Evolutionary conservation across 2,113 vertebrate species (phyloP), one percentile per base, ranked within the genome.

Genomic region (Seriola aureovittata): DNA sequence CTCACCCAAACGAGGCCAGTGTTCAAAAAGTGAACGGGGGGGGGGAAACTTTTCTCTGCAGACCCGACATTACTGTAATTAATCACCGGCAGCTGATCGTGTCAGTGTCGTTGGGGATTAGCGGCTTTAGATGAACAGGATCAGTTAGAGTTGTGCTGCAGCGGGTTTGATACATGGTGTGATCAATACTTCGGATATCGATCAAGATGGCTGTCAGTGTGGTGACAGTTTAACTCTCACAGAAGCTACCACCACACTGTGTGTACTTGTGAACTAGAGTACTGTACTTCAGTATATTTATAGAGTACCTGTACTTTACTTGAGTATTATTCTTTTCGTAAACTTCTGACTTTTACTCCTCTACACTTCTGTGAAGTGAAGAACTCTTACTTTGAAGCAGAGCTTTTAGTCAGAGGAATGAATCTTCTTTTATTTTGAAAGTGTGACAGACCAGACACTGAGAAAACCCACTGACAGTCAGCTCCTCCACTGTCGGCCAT

Each of bases 161-260:
- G 80, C 72, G 65, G 44, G 85, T 63, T 55, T 62, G 78, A 73
- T n/a, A 70, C 44, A 13, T 57, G 32, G 36, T 40, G 71, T 79
- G 75, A 69, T 70, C 71, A 59, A 68, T 23, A 78, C 70, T 59
- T 50, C 23, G 38, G 48, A n/a, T 63, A 71, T 79, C 34, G 79
- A 81, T 77, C 79, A 77, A 80, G 48, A 71, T 86, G 85, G 55
- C 66, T 84, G 74, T 79, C 70, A 71, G 29, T 36, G 71, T 38
- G 55, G 19, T 69, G 66, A 75, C 74, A 40, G 32, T 21, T 25
- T 1, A 25, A 72, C 76, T 69, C 40, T 69, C 29, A 21, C 2
- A 9, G 32, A 62, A 21, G 48, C 44, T 32, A 17, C 34, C 16
- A 52, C 54, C 54, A 38, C 71, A 12, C 36, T 54, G 42, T 63